Evolutionary conservation across 2,888 invertebrate genomes (phyloP).

Genomic region (Athetis lepigone): DNA sequence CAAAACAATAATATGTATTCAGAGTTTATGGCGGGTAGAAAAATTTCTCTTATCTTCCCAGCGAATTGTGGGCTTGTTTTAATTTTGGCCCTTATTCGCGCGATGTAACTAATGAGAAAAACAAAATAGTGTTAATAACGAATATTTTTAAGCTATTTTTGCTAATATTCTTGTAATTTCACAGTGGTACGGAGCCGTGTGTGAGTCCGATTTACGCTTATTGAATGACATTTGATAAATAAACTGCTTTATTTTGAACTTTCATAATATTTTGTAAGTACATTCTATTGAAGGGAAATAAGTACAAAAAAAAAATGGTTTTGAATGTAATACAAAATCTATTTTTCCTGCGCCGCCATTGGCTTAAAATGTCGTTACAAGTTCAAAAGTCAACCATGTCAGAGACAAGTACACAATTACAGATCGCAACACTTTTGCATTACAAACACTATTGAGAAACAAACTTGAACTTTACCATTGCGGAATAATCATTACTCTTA

Average conservation of each 20-base stretch:
- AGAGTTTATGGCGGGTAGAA: too few species aligned
- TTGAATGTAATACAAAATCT: not conserved
- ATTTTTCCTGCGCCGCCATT: not conserved
- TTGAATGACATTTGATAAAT: not conserved
- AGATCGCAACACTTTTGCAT: conserved; percentile 24
- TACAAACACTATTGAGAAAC: conserved; percentile 40
- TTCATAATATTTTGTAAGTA: not conserved
- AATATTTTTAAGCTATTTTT: too few species aligned
- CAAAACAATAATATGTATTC: too few species aligned
- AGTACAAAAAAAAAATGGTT: not conserved
- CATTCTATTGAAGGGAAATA: not conserved
- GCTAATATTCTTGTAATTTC: too few species aligned
- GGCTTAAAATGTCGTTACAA: conserved; percentile 19
- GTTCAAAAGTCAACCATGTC: conserved; percentile 46
- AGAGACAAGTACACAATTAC: conserved; percentile 20
- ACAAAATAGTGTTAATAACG: too few species aligned
- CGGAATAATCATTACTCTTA: conserved; percentile 42
- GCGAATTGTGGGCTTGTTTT: too few species aligned
- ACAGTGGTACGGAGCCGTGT: too few species aligned
- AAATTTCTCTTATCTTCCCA: too few species aligned
- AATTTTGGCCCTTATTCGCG: too few species aligned
- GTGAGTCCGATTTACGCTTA: too few species aligned
- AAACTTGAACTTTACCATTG: conserved; percentile 57
- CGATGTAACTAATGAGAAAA: too few species aligned
- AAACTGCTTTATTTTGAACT: not conserved